Conservation (phyloP, 2,797 vertebrate species). For the Spheniscus humboldti region DNA sequence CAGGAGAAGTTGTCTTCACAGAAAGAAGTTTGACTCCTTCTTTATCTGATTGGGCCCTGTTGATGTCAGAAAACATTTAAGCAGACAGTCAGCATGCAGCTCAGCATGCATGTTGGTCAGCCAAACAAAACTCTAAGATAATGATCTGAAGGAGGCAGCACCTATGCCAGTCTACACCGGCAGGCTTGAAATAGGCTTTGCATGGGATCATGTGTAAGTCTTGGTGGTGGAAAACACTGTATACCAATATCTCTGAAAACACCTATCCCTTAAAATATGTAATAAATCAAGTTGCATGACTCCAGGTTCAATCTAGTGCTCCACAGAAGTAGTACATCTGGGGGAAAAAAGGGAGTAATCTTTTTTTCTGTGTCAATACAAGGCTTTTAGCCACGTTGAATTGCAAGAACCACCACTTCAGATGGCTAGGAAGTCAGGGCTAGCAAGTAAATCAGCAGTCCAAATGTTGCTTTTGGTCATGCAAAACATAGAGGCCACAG, state of each 20-base stretch:
- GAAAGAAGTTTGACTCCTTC: slow-evolving; percentile 94
- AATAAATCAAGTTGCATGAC: not conserved
- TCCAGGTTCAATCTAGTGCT: not conserved
- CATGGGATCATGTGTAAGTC: not conserved
- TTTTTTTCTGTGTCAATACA: not conserved
- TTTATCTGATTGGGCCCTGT: slow-evolving; percentile 84
- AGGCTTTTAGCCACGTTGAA: not conserved
- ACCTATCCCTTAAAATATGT: not conserved
- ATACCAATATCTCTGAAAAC: not conserved
- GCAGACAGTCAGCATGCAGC: not conserved
- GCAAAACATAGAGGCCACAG: not conserved
- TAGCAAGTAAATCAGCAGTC: not conserved
- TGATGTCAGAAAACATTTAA: slow-evolving; percentile 70
- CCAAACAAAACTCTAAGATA: not conserved
- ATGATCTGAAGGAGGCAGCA: not conserved
- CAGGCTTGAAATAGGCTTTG: not conserved
- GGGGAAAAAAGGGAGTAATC: not conserved
- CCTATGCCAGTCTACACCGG: not conserved
- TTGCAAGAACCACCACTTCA: not conserved
- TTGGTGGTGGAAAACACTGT: not conserved
- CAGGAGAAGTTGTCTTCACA: slow-evolving; percentile 85
- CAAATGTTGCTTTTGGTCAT: not conserved
- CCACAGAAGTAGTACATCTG: not conserved
- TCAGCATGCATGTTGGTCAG: not conserved
- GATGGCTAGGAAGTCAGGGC: not conserved